Evolutionary conservation across 2,797 vertebrate species (phyloP).

Genomic region (Poeciliopsis gracilis): DNA sequence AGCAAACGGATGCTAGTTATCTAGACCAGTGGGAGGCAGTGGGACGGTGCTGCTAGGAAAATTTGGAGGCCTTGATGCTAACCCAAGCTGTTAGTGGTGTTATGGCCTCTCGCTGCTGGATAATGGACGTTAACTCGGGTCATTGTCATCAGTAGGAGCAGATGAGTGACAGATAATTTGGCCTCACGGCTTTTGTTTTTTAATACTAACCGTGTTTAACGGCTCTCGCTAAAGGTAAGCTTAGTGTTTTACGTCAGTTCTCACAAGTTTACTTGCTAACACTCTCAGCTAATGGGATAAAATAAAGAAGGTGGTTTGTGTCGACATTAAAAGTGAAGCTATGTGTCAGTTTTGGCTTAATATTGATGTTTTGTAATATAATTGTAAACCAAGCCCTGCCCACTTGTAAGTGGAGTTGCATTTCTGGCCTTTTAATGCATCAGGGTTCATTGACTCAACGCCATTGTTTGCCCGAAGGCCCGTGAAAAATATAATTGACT

Average conservation of each 20-base stretch:
- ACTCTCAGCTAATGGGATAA: slow-evolving; percentile 19
- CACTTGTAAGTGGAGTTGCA: slow-evolving; percentile 44
- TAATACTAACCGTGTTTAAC: not conserved
- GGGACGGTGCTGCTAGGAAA: slow-evolving; percentile 62
- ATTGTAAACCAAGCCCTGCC: slow-evolving; percentile 14
- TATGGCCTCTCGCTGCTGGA: slow-evolving; percentile 58
- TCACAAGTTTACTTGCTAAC: slow-evolving; percentile 55
- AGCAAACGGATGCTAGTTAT: slow-evolving; percentile 45
- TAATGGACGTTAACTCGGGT: slow-evolving; percentile 59
- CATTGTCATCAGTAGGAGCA: not conserved
- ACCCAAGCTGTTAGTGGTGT: slow-evolving; percentile 58
- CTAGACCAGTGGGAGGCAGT: slow-evolving; percentile 47
- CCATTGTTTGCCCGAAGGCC: slow-evolving; percentile 74
- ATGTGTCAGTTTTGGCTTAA: rapidly evolving
- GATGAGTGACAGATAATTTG: not conserved
- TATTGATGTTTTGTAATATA: not conserved
- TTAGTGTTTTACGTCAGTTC: slow-evolving; percentile 44
- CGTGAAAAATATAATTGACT: slow-evolving; percentile 23
- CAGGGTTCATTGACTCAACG: slow-evolving; percentile 73
- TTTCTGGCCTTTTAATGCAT: slow-evolving; percentile 64
- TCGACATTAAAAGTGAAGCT: not conserved
- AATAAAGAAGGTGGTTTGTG: not conserved
- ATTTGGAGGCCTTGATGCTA: slow-evolving; percentile 78
- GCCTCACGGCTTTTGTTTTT: not conserved
- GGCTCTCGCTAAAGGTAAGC: slow-evolving; percentile 36